Percentiles rank a stretch among this genome's conserved stretches.
Conservation (phyloP, 2,113 vertebrate species). For the Urocolius indicus region DNA sequence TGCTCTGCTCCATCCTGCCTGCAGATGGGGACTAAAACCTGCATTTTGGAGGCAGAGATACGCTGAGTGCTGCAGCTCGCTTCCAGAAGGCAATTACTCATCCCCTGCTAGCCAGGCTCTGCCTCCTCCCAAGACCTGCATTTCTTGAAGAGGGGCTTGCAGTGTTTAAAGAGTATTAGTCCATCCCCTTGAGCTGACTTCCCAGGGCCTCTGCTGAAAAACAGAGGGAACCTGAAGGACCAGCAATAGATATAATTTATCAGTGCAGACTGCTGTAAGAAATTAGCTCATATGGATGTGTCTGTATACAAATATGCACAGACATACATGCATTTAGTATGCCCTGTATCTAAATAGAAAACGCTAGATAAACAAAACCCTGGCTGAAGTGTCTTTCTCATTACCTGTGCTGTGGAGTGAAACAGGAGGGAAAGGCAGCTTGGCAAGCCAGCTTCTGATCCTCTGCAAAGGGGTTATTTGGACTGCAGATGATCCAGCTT, state of each 20-base stretch:
- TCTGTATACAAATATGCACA: not conserved
- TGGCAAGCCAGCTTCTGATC: not conserved
- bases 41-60: conserved; percentile 1
- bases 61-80: not conserved
- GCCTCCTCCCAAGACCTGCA: not conserved
- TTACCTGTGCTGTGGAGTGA: not conserved
- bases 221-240: not conserved
- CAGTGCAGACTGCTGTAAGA: not conserved
- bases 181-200: not conserved
- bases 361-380: not conserved
- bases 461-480: not conserved
- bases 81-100: conserved; percentile 7
- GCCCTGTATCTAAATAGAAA: not conserved
- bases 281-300: not conserved
- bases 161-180: not conserved
- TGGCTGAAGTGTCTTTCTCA: not conserved
- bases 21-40: conserved; percentile 64
- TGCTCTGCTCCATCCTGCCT: conserved; percentile 60
- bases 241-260: not conserved
- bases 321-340: not conserved
- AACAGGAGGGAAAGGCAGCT: not conserved
- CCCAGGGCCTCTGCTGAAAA: not conserved
- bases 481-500: not conserved
- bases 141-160: not conserved
- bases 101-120: not conserved